A percentile compares a stretch with the other conserved stretches of the same genome.
These are phyloP conservation scores for Lordiphosa clarofinis DNA, from an alignment of 1,140 invertebrate genomes.

Conservation along the genomic window DNA sequence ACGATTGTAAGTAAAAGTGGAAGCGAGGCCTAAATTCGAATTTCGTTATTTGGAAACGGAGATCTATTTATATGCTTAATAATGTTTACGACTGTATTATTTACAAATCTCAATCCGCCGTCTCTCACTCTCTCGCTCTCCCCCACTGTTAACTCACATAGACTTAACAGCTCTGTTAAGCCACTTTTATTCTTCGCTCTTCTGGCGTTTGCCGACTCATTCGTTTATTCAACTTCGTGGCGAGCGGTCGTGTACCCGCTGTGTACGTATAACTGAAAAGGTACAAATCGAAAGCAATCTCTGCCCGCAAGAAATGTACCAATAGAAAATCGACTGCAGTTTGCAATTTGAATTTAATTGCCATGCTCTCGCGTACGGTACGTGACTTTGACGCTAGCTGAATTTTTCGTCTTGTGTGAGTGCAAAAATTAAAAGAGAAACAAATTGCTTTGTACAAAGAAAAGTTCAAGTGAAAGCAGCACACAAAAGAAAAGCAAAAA, in stretches of 20 bases:
- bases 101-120: too few species aligned
- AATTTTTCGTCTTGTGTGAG: constrained; percentile 32
- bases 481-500: constrained; percentile 19
- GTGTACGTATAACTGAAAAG: not conserved
- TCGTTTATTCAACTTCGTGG: too few species aligned
- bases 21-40: too few species aligned
- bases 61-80: too few species aligned
- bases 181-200: too few species aligned
- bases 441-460: constrained; percentile 27
- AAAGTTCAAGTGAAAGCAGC: constrained; percentile 62
- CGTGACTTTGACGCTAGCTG: constrained; percentile 38
- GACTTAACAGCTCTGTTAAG: too few species aligned
- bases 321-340: constrained; percentile 22
- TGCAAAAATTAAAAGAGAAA: constrained; percentile 9
- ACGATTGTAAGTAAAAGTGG: not conserved
- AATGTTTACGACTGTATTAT: too few species aligned
- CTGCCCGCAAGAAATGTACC: constrained; percentile 10
- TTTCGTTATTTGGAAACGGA: too few species aligned
- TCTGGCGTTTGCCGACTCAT: too few species aligned
- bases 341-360: constrained; percentile 31
- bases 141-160: too few species aligned
- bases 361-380: constrained; percentile 40
- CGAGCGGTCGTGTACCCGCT: too few species aligned
- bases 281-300: constrained; percentile 8
- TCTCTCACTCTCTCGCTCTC: too few species aligned